phyloP scores from a whole-genome alignment of 2,888 invertebrate genomes.

The Temnothorax rugatulus region DNA sequence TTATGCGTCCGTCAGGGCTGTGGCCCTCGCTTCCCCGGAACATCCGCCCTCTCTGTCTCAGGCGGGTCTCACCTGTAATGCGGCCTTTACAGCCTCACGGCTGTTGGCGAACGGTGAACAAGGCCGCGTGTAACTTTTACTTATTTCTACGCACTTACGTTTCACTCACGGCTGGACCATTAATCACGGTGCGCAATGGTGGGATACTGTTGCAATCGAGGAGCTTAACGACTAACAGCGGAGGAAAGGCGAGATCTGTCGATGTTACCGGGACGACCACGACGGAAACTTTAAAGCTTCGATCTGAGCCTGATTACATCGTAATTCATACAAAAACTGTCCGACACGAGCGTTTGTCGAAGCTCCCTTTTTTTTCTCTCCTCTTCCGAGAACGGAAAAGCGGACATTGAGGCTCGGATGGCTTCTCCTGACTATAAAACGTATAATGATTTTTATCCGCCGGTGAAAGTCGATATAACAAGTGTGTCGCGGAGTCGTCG shows the following conservation, averaged over 20 bases:
- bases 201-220: constrained; percentile 50
- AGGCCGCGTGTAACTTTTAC: constrained; percentile 79
- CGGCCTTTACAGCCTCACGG: constrained; percentile 67
- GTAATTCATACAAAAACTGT: constrained; percentile 11
- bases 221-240: not conserved
- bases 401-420: not conserved
- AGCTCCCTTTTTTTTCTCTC: not conserved
- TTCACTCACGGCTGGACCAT: constrained; percentile 65
- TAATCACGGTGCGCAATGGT: constrained; percentile 59
- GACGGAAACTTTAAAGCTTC: not conserved
- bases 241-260: not conserved
- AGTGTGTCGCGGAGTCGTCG: constrained; percentile 28
- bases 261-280: constrained; percentile 4
- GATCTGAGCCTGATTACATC: constrained; percentile 12
- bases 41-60: constrained; percentile 49
- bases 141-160: constrained; percentile 77
- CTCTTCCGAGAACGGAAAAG: constrained; percentile 24
- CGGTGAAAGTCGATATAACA: constrained; percentile 45
- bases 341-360: not conserved
- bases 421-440: constrained; percentile 15
- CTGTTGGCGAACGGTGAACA: constrained; percentile 77
- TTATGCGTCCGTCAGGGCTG: constrained; percentile 26
- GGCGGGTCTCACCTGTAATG: constrained; percentile 66
- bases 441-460: constrained; percentile 29
- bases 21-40: constrained; percentile 2